Evolutionary conservation across 2,113 vertebrate genomes (phyloP), one percentile per base, ranked within the genome.

Genomic region (Brachyhypopomus gauderio): DNA sequence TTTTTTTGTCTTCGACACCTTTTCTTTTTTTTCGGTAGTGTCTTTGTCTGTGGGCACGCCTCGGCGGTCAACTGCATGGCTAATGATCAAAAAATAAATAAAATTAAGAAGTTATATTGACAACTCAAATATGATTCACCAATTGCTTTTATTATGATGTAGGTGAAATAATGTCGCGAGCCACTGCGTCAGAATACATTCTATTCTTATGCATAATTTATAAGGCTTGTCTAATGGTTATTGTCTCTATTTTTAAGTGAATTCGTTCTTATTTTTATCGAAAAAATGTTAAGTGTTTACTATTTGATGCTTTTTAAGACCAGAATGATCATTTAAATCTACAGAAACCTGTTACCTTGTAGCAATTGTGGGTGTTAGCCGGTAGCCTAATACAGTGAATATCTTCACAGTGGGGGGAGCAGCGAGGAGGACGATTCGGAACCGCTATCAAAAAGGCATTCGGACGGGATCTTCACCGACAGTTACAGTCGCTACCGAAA

Each of bases 401-500:
- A 52, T 52, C 14, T 52, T 52, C 45, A 14, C 45, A 52, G 45
- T 52, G 45, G 45, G 45, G 45, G 45, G 14, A 52, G 63, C 92
- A 92, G 95, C 79, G 92, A 94, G 17, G 93, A 92, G 80, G 95
- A 97, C 20, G 95, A 97, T 87, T 91, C 93, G 82, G 96, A 97
- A 89, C 95, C 95, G 8, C 90, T 98, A 84, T 98, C 96, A 91
- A 99, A 99, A 89, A 94, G 98, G 91, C 98, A 99, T 83, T 98
- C 97, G 81, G 98, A 99, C 78, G 98, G 98, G 81, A 98, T 99
- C 94, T 99, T 99, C 94, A 99, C 98, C 34, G 98, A 99, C 95
- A 98, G 97, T 94, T 99, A 99, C 95, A 99, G 98, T 86, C 98
- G 98, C 92, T 99, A 99, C 92, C 93, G 98, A 92, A 99, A 99